These are phyloP conservation scores for Masticophis lateralis DNA, from an alignment of 2,797 vertebrate species.

Conservation along the genomic window DNA sequence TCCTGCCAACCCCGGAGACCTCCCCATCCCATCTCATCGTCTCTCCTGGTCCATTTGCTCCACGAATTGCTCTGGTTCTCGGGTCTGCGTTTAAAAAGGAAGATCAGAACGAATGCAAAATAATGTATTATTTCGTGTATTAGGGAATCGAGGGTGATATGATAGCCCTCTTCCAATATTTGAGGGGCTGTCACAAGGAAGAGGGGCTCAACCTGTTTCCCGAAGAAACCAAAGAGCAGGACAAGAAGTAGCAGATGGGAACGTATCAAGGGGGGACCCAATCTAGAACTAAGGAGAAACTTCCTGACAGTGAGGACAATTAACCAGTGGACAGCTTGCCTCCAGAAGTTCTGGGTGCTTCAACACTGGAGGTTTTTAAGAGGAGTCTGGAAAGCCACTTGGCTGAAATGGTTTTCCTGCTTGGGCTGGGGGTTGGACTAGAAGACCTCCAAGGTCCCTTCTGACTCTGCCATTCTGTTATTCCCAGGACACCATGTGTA, in stretches of 20 bases:
- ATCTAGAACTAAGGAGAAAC: not conserved
- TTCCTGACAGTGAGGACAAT: not conserved
- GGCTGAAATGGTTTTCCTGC: not conserved
- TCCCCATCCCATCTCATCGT: not conserved
- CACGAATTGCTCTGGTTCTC: not conserved
- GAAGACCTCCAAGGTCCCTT: not conserved
- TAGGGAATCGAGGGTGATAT: not conserved
- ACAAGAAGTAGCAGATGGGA: not conserved
- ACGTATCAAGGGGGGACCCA: not conserved
- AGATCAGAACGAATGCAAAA: too few relatives aligned
- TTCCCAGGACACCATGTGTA: not conserved
- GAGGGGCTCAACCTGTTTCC: not conserved
- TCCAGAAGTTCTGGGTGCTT: too few relatives aligned
- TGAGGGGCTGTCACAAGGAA: not conserved
- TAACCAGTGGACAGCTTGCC: not conserved
- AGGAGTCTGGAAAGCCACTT: too few relatives aligned
- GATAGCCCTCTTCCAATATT: not conserved
- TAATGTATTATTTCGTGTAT: fast-evolving
- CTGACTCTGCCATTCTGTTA: not conserved
- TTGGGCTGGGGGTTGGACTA: not conserved
- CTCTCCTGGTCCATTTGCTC: not conserved
- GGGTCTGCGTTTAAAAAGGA: not conserved
- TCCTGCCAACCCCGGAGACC: not conserved
- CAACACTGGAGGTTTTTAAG: not conserved
- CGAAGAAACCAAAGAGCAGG: too few relatives aligned